These are phyloP conservation scores for Campoplex nolae DNA, from an alignment of 2,888 invertebrate species.

Conservation along the genomic window DNA sequence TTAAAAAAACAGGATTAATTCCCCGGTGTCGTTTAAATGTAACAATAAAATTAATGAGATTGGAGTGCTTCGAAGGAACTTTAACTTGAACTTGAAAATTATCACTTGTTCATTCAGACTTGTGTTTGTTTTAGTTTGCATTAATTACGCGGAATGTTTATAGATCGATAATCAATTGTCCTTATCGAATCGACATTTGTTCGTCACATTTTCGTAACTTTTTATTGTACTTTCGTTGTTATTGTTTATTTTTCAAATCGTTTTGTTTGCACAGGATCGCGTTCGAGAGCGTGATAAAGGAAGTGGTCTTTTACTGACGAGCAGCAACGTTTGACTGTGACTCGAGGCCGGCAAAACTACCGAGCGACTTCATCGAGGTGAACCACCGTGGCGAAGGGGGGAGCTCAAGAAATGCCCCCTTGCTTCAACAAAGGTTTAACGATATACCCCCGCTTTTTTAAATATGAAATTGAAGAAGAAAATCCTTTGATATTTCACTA, in stretches of 20 bases:
- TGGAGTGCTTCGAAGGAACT: constrained; percentile 35
- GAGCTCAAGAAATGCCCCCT: constrained; percentile 57
- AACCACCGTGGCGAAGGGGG: constrained; percentile 54
- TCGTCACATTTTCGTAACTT: constrained; percentile 70
- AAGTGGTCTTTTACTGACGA: constrained; percentile 69
- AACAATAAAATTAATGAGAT: constrained; percentile 13
- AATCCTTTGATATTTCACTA: not conserved
- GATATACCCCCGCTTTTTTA: constrained; percentile 34
- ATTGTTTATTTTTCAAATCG: constrained; percentile 16
- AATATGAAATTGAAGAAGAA: constrained; percentile 1
- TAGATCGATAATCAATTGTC: constrained; percentile 42
- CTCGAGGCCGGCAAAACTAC: constrained; percentile 67
- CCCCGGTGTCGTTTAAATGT: constrained; percentile 37
- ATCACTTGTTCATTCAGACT: constrained; percentile 61
- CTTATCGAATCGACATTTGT: constrained; percentile 33
- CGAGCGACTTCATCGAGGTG: constrained; percentile 67
- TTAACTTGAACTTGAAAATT: constrained; percentile 2
- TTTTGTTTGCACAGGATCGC: constrained; percentile 21
- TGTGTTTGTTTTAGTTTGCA: constrained; percentile 1
- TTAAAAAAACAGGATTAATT: constrained; percentile 11
- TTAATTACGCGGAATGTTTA: constrained; percentile 19
- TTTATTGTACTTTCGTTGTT: constrained; percentile 40
- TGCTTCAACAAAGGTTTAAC: constrained; percentile 57
- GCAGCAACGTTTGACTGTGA: constrained; percentile 78
- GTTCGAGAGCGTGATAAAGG: constrained; percentile 39